Percentiles rank a stretch among this genome's conserved stretches.
Evolutionary conservation across 2,113 vertebrate genomes (phyloP).

Genomic region (Cercopithecus mona): DNA sequence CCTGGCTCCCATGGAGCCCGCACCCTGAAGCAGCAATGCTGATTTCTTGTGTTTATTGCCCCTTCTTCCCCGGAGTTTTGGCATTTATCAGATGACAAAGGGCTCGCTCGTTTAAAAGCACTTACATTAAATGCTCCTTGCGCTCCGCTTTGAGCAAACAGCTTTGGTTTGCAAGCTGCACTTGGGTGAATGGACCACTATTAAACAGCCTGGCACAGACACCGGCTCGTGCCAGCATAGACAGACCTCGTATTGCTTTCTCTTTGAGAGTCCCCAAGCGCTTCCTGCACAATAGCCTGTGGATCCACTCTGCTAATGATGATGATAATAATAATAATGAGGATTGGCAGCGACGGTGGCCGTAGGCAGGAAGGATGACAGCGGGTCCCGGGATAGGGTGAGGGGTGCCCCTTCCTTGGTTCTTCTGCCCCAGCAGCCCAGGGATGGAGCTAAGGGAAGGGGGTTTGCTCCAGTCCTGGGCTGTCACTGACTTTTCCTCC

Average conservation of each 20-base stretch:
- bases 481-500: not conserved
- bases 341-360: rapidly evolving
- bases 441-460: not conserved
- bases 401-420: rapidly evolving
- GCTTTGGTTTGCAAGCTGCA: not conserved
- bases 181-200: not conserved
- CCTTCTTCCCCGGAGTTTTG: conserved; percentile 34
- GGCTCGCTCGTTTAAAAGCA: conserved; percentile 26
- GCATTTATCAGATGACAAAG: conserved; percentile 67
- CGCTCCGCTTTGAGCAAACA: not conserved
- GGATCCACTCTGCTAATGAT: not conserved
- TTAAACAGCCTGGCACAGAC: not conserved
- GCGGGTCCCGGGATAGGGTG: rapidly evolving
- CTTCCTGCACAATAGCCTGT: not conserved
- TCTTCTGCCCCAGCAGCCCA: not conserved
- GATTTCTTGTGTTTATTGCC: not conserved
- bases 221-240: rapidly evolving
- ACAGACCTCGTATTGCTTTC: not conserved
- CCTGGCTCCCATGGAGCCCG: not conserved
- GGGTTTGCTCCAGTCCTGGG: not conserved
- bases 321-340: not conserved
- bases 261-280: not conserved
- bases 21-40: not conserved
- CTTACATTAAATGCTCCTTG: conserved; percentile 1
- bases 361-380: rapidly evolving